phyloP scores from a whole-genome alignment of 2,797 vertebrate genomes.

The Scarus forsteni region DNA sequence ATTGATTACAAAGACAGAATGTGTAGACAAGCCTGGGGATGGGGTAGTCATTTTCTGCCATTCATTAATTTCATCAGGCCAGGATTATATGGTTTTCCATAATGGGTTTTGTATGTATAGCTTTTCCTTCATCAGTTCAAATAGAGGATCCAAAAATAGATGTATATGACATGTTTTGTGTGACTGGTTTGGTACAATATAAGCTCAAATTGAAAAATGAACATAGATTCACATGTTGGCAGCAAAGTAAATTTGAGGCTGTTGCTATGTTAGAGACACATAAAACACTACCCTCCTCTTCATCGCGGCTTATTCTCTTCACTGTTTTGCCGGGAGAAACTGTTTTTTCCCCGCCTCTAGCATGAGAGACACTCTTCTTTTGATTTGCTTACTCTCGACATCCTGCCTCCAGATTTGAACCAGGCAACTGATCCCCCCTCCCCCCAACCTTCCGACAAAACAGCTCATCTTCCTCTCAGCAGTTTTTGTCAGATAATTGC shows the following conservation, averaged over 20 bases:
- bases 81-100: too few species aligned
- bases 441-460: conserved; percentile 20
- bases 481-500: conserved; percentile 63
- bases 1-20: too few species aligned
- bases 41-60: too few species aligned
- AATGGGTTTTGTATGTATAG: too few species aligned
- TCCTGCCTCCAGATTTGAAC: conserved; percentile 44
- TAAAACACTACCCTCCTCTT: conserved; percentile 28
- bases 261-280: conserved; percentile 1
- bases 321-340: conserved; percentile 33
- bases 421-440: conserved; percentile 36
- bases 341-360: conserved; percentile 10
- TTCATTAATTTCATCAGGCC: too few species aligned
- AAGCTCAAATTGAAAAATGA: conserved; percentile 1
- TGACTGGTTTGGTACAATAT: not conserved
- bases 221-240: conserved; percentile 7
- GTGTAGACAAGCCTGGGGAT: too few species aligned
- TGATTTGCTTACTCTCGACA: conserved; percentile 53
- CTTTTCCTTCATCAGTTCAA: too few species aligned
- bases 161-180: not conserved
- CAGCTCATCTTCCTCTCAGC: conserved; percentile 14
- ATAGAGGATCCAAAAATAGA: too few species aligned
- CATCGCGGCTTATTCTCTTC: conserved; percentile 16
- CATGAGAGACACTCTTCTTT: conserved; percentile 48
- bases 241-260: conserved; percentile 8